Conservation (phyloP, 2,797 vertebrate species). For the Dendrocincla fuliginosa region DNA sequence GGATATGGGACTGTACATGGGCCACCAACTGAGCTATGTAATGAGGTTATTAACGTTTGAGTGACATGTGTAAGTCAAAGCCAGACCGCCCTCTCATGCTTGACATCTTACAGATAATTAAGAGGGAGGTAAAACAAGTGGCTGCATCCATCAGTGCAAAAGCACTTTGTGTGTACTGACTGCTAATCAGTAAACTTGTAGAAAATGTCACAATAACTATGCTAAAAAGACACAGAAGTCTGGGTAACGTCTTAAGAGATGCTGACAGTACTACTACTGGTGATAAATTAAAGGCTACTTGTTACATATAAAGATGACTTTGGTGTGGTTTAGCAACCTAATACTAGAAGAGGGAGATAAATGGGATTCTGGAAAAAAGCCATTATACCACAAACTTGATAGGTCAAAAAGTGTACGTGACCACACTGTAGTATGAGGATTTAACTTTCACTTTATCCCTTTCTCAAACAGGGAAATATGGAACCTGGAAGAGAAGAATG, state of each 20-base stretch:
- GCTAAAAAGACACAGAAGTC: neutral
- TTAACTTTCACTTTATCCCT: neutral
- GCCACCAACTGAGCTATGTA: neutral
- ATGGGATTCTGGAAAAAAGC: neutral
- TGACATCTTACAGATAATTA: neutral
- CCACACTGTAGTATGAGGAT: neutral
- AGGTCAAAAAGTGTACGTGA: neutral
- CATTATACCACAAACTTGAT: neutral
- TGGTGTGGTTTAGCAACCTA: neutral
- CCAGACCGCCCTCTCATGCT: neutral
- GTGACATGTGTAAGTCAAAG: neutral
- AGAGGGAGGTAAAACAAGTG: neutral
- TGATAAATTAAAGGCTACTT: neutral
- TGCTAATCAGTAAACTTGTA: neutral
- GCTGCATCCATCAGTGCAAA: neutral
- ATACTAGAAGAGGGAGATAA: neutral
- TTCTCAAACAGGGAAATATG: neutral
- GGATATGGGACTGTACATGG: neutral
- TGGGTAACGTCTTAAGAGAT: neutral
- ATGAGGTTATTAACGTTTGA: neutral
- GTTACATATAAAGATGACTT: neutral
- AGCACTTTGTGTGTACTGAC: neutral
- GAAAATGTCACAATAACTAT: neutral
- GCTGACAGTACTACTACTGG: neutral
- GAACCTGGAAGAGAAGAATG: neutral